Base-by-base conservation (phyloP, 1,140 invertebrate species). In the Philopotamus ludificatus region DNA sequence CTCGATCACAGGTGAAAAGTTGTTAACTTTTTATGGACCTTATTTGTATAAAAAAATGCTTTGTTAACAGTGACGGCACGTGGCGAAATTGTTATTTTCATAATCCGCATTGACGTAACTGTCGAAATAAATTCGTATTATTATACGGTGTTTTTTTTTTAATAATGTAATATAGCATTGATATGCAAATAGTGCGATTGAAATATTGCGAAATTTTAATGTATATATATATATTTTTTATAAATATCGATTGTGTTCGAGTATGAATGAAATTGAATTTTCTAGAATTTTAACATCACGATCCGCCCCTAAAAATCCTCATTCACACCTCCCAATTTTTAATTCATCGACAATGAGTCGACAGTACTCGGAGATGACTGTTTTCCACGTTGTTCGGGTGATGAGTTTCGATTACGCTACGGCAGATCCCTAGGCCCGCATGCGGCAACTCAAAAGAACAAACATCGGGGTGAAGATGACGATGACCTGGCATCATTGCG, bases 311-410 rank as follows among this genome's bases (percentile, higher is more conserved):
- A 22, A 41, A 26, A 22, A 16, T 58, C 63, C 59, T 60, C 67
- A 65, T 68, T 68, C 67, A 68, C 63, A 68, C 67, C 59, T 68
- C 54, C n/a, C 20, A 4, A 8, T 63, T 61, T 61, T 69, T 69
- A 69, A 69, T 69, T 69, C 67, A 63, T 53, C 58, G 63, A 54
- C 67, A 26, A 63, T 69, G 67, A 69, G 20, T 69, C 63, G 63
- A 51, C 67, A 63, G 0, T 64, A 55, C 9, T 9, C 10, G 44
- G 41, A 51, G 58, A 64, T 61, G 60, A 50, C 62, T 57, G 45
- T 68, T 69, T 69, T 61, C 47, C 53, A 65, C 57, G 65, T 69
- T 69, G 67, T 65, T 63, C 55, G 54, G 4, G 63, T 63, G 67
- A 69, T 65, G 67, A 66, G 67, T 69, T 66, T 69, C 59, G 63